Evolutionary conservation across 2,797 vertebrate genomes (phyloP).

Genomic region (Austrolebias charrua): DNA sequence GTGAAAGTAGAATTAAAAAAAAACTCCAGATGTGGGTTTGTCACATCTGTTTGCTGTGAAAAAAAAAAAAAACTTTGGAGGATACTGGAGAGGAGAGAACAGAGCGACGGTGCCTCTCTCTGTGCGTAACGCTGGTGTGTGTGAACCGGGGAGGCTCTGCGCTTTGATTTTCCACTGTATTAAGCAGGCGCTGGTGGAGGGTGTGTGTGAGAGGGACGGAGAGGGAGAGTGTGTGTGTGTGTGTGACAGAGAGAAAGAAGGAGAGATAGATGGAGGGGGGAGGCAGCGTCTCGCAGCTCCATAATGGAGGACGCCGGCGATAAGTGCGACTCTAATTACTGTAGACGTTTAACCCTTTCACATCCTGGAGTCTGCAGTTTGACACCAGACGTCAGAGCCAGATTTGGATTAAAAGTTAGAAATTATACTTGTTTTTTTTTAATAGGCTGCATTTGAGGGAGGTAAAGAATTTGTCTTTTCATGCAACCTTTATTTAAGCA

Average conservation of each 20-base stretch:
- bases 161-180: slow-evolving; percentile 83
- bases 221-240: slow-evolving; percentile 22
- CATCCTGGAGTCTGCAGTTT: slow-evolving; percentile 55
- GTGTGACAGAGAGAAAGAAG: slow-evolving; percentile 29
- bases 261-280: slow-evolving; percentile 46
- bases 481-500: too few relatives aligned
- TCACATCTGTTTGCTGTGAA: slow-evolving; percentile 15
- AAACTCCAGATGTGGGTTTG: slow-evolving; percentile 22
- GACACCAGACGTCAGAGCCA: slow-evolving; percentile 64
- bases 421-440: slow-evolving; percentile 65
- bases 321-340: slow-evolving; percentile 75
- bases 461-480: slow-evolving; percentile 54
- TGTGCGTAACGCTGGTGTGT: slow-evolving; percentile 67
- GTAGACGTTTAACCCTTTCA: slow-evolving; percentile 83
- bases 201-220: slow-evolving; percentile 5
- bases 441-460: slow-evolving; percentile 39
- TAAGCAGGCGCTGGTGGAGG: slow-evolving; percentile 70
- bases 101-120: slow-evolving; percentile 28
- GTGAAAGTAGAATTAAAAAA: slow-evolving; percentile 5
- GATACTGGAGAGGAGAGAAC: slow-evolving; percentile 17
- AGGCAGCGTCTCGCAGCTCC: slow-evolving; percentile 59
- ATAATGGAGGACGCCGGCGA: slow-evolving; percentile 80
- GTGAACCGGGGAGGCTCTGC: slow-evolving; percentile 67
- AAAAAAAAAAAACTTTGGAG: slow-evolving; percentile 49
- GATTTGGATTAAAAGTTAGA: slow-evolving; percentile 62